These are phyloP conservation scores for Drosophila setosimentum DNA, from an alignment of 2,888 invertebrate genomes.

Conservation along the genomic window DNA sequence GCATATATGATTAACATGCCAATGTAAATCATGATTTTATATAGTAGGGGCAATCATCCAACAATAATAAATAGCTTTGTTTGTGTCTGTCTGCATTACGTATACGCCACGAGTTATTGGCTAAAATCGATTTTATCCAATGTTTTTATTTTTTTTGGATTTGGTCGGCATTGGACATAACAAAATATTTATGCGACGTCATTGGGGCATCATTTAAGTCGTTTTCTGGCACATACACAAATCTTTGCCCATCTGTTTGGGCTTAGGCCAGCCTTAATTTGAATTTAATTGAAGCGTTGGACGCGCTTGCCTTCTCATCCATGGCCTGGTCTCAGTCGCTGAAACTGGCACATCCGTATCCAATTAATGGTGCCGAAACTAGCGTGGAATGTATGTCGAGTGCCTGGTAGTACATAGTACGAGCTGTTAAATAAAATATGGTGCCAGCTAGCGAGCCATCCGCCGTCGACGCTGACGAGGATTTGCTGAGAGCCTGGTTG, in stretches of 20 bases:
- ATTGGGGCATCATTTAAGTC: conserved; percentile 77
- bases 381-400: conserved; percentile 76
- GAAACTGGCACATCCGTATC: conserved; percentile 80
- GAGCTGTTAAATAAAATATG: conserved; percentile 76
- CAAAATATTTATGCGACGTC: conserved; percentile 76
- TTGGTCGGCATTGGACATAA: conserved; percentile 50
- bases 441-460: conserved; percentile 44
- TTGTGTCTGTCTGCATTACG: conserved; percentile 60
- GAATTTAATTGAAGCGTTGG: conserved; percentile 76
- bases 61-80: conserved; percentile 65
- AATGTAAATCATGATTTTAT: conserved; percentile 3
- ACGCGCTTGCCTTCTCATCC: conserved; percentile 17
- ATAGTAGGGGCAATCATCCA: conserved; percentile 16
- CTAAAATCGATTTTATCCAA: conserved; percentile 70
- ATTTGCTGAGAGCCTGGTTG: conserved; percentile 43
- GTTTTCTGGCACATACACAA: conserved; percentile 50
- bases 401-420: conserved; percentile 55
- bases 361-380: conserved; percentile 77
- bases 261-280: conserved; percentile 74
- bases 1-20: neutral
- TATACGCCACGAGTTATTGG: conserved; percentile 59
- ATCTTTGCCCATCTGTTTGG: conserved; percentile 69
- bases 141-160: conserved; percentile 45
- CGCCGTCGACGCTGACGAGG: conserved; percentile 29
- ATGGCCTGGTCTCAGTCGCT: conserved; percentile 36